phyloP scores from a whole-genome alignment of 2,113 vertebrate genomes.

The Pagrus major region DNA sequence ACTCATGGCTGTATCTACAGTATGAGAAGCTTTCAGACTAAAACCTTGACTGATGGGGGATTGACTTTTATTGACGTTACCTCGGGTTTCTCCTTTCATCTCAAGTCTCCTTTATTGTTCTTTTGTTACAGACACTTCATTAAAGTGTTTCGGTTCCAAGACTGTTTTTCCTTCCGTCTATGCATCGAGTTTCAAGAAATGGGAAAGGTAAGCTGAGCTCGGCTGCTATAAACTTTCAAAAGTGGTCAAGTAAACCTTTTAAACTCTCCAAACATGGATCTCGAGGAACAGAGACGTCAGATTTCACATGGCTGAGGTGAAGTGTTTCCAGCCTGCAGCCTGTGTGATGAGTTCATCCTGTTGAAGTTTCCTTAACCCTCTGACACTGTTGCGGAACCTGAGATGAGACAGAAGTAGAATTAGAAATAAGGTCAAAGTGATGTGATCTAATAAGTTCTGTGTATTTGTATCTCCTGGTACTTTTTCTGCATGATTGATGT shows the following conservation, averaged over 20 bases:
- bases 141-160: not conserved
- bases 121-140: not conserved
- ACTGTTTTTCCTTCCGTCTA: not conserved
- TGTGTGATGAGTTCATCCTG: not conserved
- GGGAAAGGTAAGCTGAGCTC: not conserved
- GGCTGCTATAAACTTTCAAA: constrained; percentile 11
- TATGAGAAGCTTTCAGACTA: constrained; percentile 12
- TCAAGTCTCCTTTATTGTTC: constrained; percentile 13
- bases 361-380: not conserved
- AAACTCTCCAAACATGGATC: constrained; percentile 31
- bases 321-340: not conserved
- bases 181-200: not conserved
- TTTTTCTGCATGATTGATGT: constrained; percentile 3
- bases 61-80: constrained; percentile 19
- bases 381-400: not conserved
- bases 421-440: not conserved
- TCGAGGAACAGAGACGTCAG: not conserved
- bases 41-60: constrained; percentile 15
- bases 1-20: not conserved
- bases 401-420: not conserved
- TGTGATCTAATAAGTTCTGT: not conserved
- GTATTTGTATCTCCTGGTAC: not conserved
- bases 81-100: constrained; percentile 31
- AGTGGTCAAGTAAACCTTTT: constrained; percentile 8
- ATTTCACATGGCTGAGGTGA: not conserved